Evolutionary conservation across 2,888 invertebrate genomes (phyloP).

Genomic region (Gandaritis pyraliata): DNA sequence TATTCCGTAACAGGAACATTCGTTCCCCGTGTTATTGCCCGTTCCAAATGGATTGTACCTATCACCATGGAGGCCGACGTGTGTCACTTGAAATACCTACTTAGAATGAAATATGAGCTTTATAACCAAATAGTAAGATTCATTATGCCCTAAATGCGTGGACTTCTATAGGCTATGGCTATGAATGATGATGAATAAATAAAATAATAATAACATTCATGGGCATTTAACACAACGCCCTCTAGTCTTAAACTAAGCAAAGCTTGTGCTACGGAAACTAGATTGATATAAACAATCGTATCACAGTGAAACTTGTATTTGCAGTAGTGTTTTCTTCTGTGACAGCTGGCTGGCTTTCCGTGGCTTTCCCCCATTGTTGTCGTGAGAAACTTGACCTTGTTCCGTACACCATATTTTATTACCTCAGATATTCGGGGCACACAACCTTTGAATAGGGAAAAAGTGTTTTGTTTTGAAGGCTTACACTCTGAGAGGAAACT

Average conservation of each 20-base stretch:
- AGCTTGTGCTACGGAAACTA: no score
- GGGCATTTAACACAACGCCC: no score
- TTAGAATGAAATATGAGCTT: background rate
- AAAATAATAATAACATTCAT: no score
- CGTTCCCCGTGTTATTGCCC: slow-evolving; percentile 35
- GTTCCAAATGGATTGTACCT: slow-evolving; percentile 35
- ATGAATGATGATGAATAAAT: no score
- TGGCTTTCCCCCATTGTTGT: slow-evolving; percentile 25
- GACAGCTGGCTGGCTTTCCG: slow-evolving; percentile 14
- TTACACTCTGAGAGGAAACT: background rate
- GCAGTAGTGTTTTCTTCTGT: slow-evolving; percentile 2
- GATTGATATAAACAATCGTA: no score
- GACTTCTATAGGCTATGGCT: no score
- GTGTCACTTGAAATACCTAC: slow-evolving; percentile 2
- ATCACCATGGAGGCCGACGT: slow-evolving; percentile 7
- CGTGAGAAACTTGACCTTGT: slow-evolving; percentile 34
- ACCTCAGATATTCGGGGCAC: slow-evolving; percentile 16
- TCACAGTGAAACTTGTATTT: background rate
- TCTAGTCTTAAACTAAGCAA: no score
- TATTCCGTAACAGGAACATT: slow-evolving; percentile 34
- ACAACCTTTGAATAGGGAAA: slow-evolving; percentile 16
- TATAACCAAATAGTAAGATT: no score
- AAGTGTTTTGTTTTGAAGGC: background rate
- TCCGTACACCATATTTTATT: slow-evolving; percentile 23
- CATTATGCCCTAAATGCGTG: no score